Percentiles rank a stretch among this genome's conserved stretches.
Conservation (phyloP, 2,113 vertebrate species). For the Megaceryle torquata region DNA sequence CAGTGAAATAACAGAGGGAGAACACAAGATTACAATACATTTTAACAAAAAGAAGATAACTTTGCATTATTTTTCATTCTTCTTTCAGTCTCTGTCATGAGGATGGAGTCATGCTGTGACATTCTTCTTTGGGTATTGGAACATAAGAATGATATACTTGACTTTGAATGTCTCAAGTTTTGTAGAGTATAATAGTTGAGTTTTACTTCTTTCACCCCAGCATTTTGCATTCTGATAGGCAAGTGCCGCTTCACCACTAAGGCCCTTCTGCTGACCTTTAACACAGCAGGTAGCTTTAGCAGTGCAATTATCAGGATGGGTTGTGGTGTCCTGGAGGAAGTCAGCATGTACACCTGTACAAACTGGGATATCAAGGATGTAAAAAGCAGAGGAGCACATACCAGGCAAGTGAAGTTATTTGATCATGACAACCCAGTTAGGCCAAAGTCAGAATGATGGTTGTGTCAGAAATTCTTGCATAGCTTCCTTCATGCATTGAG, state of each 20-base stretch:
- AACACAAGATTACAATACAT: slow-evolving; percentile 69
- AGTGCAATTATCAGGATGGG: slow-evolving; percentile 38
- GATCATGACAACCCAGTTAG: slow-evolving; percentile 30
- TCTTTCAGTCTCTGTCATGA: slow-evolving; percentile 64
- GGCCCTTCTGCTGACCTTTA: slow-evolving; percentile 63
- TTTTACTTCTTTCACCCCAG: slow-evolving; percentile 68
- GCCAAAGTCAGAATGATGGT: neutral
- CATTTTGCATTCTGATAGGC: slow-evolving; percentile 72
- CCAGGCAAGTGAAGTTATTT: slow-evolving; percentile 12
- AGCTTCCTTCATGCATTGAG: neutral
- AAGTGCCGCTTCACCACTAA: slow-evolving; percentile 65
- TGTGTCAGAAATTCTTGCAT: neutral
- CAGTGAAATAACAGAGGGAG: slow-evolving; percentile 58
- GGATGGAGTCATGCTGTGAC: slow-evolving; percentile 74
- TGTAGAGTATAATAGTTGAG: slow-evolving; percentile 70
- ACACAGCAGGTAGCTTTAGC: slow-evolving; percentile 27
- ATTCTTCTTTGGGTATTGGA: slow-evolving; percentile 74
- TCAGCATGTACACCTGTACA: neutral
- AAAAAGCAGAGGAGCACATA: neutral
- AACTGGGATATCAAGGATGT: slow-evolving; percentile 12
- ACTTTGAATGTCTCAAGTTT: slow-evolving; percentile 72
- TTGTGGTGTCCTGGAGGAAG: slow-evolving; percentile 53
- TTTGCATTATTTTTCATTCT: slow-evolving; percentile 81
- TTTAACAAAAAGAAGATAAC: slow-evolving; percentile 73
- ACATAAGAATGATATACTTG: slow-evolving; percentile 72